Percentiles rank a stretch among this genome's conserved stretches.
Evolutionary conservation across 1,140 invertebrate species (phyloP).

Genomic region (Eriosoma lanigerum): DNA sequence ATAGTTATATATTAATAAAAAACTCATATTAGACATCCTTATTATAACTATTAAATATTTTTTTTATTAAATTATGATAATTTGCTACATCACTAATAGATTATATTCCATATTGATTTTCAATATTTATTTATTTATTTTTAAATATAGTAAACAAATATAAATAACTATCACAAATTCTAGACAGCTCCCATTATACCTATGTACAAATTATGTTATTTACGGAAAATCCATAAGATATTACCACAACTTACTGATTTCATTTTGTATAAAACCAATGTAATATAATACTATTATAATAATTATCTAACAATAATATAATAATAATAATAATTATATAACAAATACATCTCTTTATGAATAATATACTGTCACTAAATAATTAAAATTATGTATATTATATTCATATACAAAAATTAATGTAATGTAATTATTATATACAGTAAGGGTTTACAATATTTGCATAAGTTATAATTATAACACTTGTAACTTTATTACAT

Average conservation of each 20-base stretch:
- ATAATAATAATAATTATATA: slow-evolving; percentile 13
- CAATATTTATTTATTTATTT: slow-evolving; percentile 39
- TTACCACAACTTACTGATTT: background rate
- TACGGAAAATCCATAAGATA: background rate
- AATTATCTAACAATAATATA: background rate
- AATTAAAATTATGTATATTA: background rate
- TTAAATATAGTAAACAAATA: background rate
- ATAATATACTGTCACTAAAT: background rate
- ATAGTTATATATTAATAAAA: background rate
- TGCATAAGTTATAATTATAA: background rate
- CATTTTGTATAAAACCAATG: background rate
- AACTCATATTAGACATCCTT: slow-evolving; percentile 18
- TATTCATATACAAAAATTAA: too few relatives aligned
- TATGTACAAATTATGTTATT: background rate
- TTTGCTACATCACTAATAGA: too few relatives aligned
- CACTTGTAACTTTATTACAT: background rate
- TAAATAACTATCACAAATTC: background rate
- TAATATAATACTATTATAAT: background rate
- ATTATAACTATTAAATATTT: too few relatives aligned
- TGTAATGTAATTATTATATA: background rate
- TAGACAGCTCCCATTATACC: background rate
- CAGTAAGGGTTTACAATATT: background rate
- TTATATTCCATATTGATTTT: slow-evolving; percentile 6
- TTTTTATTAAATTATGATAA: too few relatives aligned
- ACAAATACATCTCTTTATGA: background rate